A percentile compares a stretch with the other conserved stretches of the same genome.
Conservation (phyloP, 2,888 invertebrate species). For the Lampropteryx suffumata region DNA sequence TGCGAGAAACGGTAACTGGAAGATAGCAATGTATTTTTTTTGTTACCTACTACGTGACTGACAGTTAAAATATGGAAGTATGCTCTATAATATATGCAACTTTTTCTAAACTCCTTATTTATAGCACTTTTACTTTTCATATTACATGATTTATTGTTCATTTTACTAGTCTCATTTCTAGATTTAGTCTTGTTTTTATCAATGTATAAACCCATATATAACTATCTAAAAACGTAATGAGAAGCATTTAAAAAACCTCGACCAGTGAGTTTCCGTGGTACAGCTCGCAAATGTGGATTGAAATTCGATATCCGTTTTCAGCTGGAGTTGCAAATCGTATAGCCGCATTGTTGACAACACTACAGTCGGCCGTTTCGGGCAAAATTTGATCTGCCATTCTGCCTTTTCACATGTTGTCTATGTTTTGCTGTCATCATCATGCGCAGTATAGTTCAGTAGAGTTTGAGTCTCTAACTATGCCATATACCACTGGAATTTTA, state of each 20-base stretch:
- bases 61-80: background rate
- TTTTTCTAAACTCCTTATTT: background rate
- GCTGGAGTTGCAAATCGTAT: slow-evolving; percentile 10
- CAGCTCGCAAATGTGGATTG: slow-evolving; percentile 12
- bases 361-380: slow-evolving; percentile 6
- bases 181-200: no score
- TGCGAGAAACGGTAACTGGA: slow-evolving; percentile 9
- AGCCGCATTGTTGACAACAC: slow-evolving; percentile 17
- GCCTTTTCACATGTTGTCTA: background rate
- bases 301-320: slow-evolving; percentile 12
- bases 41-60: background rate
- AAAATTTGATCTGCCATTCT: slow-evolving; percentile 13
- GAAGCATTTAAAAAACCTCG: background rate
- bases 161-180: no score
- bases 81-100: no score
- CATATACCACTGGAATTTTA: no score
- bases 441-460: no score
- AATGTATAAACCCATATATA: no score
- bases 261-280: slow-evolving; percentile 1
- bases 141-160: no score
- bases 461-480: no score
- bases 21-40: slow-evolving; percentile 3
- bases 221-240: no score
- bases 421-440: background rate
- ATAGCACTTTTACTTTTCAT: no score